Evolutionary conservation across 2,888 invertebrate genomes (phyloP), one percentile per base, ranked within the genome.

Genomic region (Chymomyza fuscimana): DNA sequence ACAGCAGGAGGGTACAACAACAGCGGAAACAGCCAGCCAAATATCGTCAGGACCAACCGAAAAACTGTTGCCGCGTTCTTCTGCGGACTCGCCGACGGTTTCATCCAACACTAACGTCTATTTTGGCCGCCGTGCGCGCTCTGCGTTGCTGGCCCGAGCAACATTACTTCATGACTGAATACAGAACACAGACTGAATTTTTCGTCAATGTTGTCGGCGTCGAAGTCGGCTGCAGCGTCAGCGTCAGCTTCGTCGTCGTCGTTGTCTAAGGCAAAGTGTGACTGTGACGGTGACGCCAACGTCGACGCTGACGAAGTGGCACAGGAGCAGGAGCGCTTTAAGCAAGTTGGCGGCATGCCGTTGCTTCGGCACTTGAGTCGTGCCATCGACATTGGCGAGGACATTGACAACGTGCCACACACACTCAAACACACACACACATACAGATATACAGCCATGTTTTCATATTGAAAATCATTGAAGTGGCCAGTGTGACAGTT

Each of bases 101-200:
- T 66, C 67, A 68, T 46, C 52, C 65, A 66, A 50, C 64, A 67
- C 63, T 65, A 67, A 46, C 40, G 40, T 46, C 12, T 46, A 46
- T 58, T 71, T 25, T 64, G 65, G 65, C 60, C 63, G 67, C 60
- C 73, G 59, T 67, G 74, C 70, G 63, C 70, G 65, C 78, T 76
- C 68, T 69, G 66, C 65, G 77, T 76, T 87, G 88, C 78, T 80
- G 71, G 78, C 82, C 78, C 84, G 81, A 87, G 81, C 87, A 84
- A 81, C 84, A 81, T 78, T 84, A 81, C 80, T 83, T 81, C 80
- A 80, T 82, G 81, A 89, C 89, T 88, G 77, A 87, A 54, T 22
- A 25, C 29, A 70, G 66, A 69, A 64, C 72, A 70, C 72, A 69
- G 65, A 73, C 73, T 69, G 82, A 54, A n/a, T 54, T 46, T 32